Evolutionary conservation across 2,888 invertebrate genomes (phyloP).

Genomic region (Criorhina ranunculi): DNA sequence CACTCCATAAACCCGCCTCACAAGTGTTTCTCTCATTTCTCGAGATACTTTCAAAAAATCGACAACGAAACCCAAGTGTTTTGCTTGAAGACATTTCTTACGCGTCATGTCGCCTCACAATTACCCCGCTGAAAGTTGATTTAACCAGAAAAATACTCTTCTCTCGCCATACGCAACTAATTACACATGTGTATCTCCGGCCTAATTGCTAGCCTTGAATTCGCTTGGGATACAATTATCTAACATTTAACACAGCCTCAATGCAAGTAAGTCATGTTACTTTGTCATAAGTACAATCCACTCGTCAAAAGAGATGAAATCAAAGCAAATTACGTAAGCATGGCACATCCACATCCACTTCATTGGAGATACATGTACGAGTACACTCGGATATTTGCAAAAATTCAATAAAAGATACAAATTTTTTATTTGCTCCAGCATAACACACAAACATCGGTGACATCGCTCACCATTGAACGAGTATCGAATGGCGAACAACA

Average conservation of each 20-base stretch:
- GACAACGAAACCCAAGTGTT: constrained; percentile 4
- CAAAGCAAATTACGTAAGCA: constrained; percentile 38
- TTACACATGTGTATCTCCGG: constrained; percentile 21
- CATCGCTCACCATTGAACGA: constrained; percentile 37
- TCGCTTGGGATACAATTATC: constrained; percentile 15
- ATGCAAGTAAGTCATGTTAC: constrained; percentile 11
- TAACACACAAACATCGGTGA: constrained; percentile 38
- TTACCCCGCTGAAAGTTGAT: constrained; percentile 15
- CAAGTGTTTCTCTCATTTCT: constrained; percentile 12
- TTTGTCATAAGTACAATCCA: constrained; percentile 30
- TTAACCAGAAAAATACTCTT: background rate
- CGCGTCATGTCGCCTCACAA: constrained; percentile 14
- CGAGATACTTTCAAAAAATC: constrained; percentile 13
- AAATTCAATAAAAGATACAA: constrained; percentile 48
- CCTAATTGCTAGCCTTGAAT: constrained; percentile 47
- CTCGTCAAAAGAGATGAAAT: constrained; percentile 3
- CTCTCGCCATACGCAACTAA: constrained; percentile 29
- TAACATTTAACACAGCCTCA: background rate
- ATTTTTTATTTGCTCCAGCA: constrained; percentile 9
- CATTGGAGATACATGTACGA: constrained; percentile 1
- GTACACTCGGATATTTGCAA: constrained; percentile 15
- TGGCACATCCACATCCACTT: background rate
- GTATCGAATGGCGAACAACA: constrained; percentile 47
- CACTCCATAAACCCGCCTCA: constrained; percentile 44
- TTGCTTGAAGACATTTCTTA: constrained; percentile 23